Evolutionary conservation across 2,113 vertebrate species (phyloP).

Genomic region (Daubentonia madagascariensis): DNA sequence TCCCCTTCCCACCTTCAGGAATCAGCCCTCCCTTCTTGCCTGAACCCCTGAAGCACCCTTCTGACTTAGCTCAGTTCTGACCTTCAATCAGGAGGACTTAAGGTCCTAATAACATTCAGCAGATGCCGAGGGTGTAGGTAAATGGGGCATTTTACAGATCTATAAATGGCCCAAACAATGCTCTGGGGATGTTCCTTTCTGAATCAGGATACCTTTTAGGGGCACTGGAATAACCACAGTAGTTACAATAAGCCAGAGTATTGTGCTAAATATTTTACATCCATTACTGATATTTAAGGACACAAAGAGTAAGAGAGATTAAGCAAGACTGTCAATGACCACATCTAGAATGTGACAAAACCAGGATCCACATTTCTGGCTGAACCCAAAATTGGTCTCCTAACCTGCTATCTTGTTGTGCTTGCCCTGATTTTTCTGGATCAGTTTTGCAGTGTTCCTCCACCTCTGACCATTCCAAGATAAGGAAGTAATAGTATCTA

Average conservation of each 20-base stretch:
- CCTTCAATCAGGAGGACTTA: neutral
- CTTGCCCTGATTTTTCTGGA: neutral
- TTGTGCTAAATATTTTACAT: neutral
- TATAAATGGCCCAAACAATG: neutral
- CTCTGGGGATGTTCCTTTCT: neutral
- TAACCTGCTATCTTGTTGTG: fast-evolving
- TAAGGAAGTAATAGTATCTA: neutral
- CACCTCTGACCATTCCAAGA: neutral
- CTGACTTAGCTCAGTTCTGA: neutral
- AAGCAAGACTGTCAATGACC: neutral
- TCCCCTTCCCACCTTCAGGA: neutral
- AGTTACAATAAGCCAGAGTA: neutral
- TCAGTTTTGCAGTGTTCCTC: neutral
- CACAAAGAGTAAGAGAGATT: neutral
- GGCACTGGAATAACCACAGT: neutral
- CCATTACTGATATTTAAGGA: neutral
- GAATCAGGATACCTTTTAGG: neutral
- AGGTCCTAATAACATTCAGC: neutral
- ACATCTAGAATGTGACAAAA: neutral
- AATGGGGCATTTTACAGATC: neutral
- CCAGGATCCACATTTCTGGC: neutral
- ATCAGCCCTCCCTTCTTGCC: neutral
- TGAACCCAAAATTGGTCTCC: neutral
- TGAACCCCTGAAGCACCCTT: neutral
- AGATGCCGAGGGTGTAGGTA: neutral